Percentiles rank a stretch among this genome's conserved stretches.
phyloP scores from a whole-genome alignment of 2,113 vertebrate species.

The Physeter macrocephalus region DNA sequence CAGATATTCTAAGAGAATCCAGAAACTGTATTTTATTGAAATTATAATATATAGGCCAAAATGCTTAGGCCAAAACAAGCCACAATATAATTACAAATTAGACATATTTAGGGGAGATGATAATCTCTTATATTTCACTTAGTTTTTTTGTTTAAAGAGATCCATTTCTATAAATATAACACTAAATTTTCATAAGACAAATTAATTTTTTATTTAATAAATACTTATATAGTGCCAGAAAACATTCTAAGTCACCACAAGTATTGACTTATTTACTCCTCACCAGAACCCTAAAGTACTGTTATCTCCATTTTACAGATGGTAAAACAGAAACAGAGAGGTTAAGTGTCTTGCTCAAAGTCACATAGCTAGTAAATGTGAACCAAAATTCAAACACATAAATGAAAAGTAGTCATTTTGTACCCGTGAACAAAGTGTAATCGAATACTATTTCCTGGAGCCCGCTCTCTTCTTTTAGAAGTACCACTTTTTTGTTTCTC shows the following conservation, averaged over 20 bases:
- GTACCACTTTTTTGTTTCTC: conserved; percentile 90
- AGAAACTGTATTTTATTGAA: neutral
- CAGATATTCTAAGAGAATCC: neutral
- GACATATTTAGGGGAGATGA: neutral
- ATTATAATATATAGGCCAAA: conserved; percentile 8
- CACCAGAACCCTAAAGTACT: neutral
- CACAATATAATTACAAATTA: neutral
- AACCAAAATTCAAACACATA: conserved; percentile 52
- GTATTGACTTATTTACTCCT: neutral
- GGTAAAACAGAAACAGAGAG: neutral
- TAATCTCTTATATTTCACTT: conserved; percentile 22
- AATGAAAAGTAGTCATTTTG: conserved; percentile 48
- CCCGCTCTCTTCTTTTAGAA: conserved; percentile 91
- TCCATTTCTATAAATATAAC: neutral
- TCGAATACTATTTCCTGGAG: conserved; percentile 91
- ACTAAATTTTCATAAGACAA: neutral
- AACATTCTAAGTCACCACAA: neutral
- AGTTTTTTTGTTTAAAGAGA: neutral
- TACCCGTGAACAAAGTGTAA: conserved; percentile 99
- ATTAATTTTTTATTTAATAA: neutral
- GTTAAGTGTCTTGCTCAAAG: neutral
- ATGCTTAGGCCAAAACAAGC: neutral
- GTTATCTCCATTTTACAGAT: conserved; percentile 42
- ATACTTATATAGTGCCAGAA: neutral
- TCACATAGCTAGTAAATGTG: neutral